phyloP scores from a whole-genome alignment of 1,140 invertebrate genomes.

The Whitmania pigra region DNA sequence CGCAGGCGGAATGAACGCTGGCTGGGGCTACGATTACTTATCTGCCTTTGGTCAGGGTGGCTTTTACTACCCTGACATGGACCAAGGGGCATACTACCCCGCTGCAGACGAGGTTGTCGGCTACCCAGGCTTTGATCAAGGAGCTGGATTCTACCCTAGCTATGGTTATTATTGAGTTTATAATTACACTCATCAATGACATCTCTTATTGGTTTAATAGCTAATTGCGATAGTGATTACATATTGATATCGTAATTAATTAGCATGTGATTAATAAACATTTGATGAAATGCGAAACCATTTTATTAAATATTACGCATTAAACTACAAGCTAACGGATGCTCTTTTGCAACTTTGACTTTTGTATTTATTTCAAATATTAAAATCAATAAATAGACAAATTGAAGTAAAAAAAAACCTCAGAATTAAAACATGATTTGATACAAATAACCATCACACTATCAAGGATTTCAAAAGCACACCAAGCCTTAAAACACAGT shows the following conservation, averaged over 20 bases:
- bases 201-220: too few species aligned
- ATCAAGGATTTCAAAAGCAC: not conserved
- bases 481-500: too few species aligned
- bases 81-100: constrained; percentile 20
- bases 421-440: not conserved
- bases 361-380: too few species aligned
- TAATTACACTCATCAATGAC: too few species aligned
- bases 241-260: too few species aligned
- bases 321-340: not conserved
- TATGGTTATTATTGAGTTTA: too few species aligned
- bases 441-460: not conserved
- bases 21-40: constrained; percentile 23
- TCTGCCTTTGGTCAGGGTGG: constrained; percentile 22
- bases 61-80: constrained; percentile 25
- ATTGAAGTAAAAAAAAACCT: not conserved
- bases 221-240: too few species aligned
- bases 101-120: not conserved
- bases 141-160: not conserved
- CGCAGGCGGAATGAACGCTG: constrained; percentile 23
- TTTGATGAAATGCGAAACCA: not conserved
- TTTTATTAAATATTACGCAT: not conserved
- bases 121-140: constrained; percentile 20
- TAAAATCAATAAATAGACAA: too few species aligned
- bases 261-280: too few species aligned
- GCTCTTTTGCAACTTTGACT: not conserved